Evolutionary conservation across 2,113 vertebrate species (phyloP).

Genomic region (Callorhinus ursinus): DNA sequence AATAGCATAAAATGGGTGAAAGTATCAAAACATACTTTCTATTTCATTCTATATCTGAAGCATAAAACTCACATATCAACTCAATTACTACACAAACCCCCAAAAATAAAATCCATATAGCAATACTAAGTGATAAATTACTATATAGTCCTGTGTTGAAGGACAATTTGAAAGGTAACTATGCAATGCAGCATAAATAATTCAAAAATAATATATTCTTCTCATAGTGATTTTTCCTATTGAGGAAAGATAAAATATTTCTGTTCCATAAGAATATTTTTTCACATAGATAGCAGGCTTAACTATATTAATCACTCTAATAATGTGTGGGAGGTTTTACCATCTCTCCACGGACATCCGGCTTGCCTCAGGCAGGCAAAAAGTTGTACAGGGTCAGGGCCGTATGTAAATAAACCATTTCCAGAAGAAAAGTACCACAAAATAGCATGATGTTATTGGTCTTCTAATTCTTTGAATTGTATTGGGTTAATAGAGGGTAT

Average conservation of each 20-base stretch:
- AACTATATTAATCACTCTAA: background rate
- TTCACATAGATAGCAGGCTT: background rate
- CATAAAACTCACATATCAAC: slow-evolving; percentile 77
- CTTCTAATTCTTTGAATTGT: background rate
- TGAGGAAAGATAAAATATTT: background rate
- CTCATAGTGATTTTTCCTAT: background rate
- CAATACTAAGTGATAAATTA: slow-evolving; percentile 73
- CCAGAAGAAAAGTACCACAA: background rate
- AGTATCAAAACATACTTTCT: slow-evolving; percentile 67
- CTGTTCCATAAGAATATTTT: background rate
- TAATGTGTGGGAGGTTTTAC: background rate
- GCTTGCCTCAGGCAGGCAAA: background rate
- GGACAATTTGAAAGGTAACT: slow-evolving; percentile 61
- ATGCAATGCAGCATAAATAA: slow-evolving; percentile 69
- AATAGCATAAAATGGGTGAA: slow-evolving; percentile 62
- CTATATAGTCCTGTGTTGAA: slow-evolving; percentile 63
- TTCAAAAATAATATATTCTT: slow-evolving; percentile 67
- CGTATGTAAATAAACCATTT: background rate
- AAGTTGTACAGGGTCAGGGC: background rate
- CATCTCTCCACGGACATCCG: background rate
- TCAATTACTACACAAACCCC: slow-evolving; percentile 70
- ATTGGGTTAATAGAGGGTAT: background rate
- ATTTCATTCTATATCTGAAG: slow-evolving; percentile 72
- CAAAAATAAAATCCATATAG: slow-evolving; percentile 78
- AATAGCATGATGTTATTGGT: background rate